Percentiles rank a stretch among this genome's conserved stretches.
Evolutionary conservation across 2,888 invertebrate genomes (phyloP).

Genomic region (Drosophila longiperda): DNA sequence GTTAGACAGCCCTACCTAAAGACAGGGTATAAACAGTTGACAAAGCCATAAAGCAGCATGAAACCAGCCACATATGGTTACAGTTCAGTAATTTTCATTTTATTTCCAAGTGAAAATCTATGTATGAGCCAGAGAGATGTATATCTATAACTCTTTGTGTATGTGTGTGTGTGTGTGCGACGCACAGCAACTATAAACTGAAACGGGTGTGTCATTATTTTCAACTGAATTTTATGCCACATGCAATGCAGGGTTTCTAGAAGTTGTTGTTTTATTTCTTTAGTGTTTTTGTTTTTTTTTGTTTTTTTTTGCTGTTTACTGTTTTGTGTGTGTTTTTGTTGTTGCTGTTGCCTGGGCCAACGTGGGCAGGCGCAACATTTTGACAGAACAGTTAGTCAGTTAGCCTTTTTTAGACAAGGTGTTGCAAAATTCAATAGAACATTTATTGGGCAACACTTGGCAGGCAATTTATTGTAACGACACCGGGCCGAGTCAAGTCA

Average conservation of each 20-base stretch:
- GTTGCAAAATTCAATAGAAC: slow-evolving; percentile 76
- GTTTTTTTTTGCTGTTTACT: slow-evolving; percentile 10
- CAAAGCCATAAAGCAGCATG: slow-evolving; percentile 60
- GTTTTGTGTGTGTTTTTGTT: slow-evolving; percentile 1
- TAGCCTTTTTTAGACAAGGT: slow-evolving; percentile 69
- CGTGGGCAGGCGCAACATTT: slow-evolving; percentile 73
- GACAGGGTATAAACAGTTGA: slow-evolving; percentile 54
- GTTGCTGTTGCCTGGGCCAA: slow-evolving; percentile 26
- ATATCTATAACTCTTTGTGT: slow-evolving; percentile 47
- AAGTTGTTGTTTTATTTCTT: slow-evolving; percentile 1
- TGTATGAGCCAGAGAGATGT: slow-evolving; percentile 63
- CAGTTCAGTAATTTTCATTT: slow-evolving; percentile 79
- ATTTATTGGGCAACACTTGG: slow-evolving; percentile 75
- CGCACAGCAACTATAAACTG: slow-evolving; percentile 60
- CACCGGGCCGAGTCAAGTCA: slow-evolving; percentile 35
- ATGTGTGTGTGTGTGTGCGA: slow-evolving; percentile 26
- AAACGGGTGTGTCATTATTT: slow-evolving; percentile 81
- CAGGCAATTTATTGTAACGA: slow-evolving; percentile 68
- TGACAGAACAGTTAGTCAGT: slow-evolving; percentile 80
- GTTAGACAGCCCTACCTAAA: slow-evolving; percentile 15
- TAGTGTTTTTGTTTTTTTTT: background rate
- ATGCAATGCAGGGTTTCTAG: slow-evolving; percentile 66
- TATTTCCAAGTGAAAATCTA: slow-evolving; percentile 69
- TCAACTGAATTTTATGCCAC: slow-evolving; percentile 80
- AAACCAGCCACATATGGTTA: slow-evolving; percentile 71